These are phyloP conservation scores for Anableps anableps DNA, from an alignment of 2,797 vertebrate genomes.

Conservation along the genomic window DNA sequence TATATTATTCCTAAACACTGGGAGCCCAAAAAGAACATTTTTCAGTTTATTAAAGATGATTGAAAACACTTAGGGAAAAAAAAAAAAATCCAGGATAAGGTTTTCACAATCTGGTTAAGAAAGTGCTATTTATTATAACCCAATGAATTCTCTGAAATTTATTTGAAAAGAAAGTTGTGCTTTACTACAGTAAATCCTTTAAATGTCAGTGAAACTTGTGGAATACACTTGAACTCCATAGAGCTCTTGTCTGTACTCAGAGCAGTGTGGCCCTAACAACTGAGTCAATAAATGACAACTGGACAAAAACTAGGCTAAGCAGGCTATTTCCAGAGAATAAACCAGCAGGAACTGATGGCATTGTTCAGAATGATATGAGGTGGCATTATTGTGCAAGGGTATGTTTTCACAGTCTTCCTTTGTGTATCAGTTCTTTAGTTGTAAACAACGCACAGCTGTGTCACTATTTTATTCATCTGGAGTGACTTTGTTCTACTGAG, in stretches of 20 bases:
- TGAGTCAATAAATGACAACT: slow-evolving; percentile 32
- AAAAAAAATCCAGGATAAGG: background rate
- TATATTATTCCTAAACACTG: background rate
- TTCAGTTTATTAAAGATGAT: background rate
- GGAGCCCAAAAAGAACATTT: background rate
- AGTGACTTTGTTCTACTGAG: slow-evolving; percentile 14
- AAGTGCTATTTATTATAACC: background rate
- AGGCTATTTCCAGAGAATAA: slow-evolving; percentile 11
- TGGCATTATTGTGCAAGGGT: slow-evolving; percentile 28
- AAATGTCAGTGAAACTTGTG: slow-evolving; percentile 23
- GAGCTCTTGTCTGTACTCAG: slow-evolving; percentile 10
- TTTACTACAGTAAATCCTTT: background rate
- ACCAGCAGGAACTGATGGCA: background rate
- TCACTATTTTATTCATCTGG: slow-evolving; percentile 8
- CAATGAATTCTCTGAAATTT: background rate
- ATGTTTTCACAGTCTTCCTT: slow-evolving; percentile 28
- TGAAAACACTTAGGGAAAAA: background rate
- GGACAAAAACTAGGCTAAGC: slow-evolving; percentile 17
- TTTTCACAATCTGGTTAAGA: background rate
- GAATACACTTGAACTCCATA: slow-evolving; percentile 16
- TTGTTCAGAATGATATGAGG: slow-evolving; percentile 41
- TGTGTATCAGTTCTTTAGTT: slow-evolving; percentile 31
- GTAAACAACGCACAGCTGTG: slow-evolving; percentile 1
- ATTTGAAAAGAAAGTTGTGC: background rate
- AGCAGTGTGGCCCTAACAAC: slow-evolving; percentile 23